A percentile compares a stretch with the other conserved stretches of the same genome.
Evolutionary conservation across 1,140 invertebrate genomes (phyloP).

Genomic region (Zeugodacus cucurbitae): DNA sequence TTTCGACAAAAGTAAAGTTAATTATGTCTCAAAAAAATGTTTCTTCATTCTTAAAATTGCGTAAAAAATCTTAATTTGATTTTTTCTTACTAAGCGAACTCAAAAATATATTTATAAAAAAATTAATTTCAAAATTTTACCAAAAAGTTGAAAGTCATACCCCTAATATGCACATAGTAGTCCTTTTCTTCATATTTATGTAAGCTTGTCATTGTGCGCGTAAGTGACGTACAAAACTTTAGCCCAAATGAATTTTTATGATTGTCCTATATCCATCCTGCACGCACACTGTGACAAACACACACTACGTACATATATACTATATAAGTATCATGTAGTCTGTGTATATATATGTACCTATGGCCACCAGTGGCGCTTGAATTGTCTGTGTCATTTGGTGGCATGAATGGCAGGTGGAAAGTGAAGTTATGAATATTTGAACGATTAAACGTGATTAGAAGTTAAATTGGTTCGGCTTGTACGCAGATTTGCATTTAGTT

Average conservation of each 20-base stretch:
- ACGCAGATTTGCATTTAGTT: neutral
- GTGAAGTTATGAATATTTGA: constrained; percentile 32
- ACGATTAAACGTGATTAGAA: constrained; percentile 38
- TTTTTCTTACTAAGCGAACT: no score
- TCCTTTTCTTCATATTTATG: neutral
- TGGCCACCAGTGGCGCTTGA: no score
- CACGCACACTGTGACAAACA: no score
- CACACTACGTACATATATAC: no score
- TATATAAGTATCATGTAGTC: no score
- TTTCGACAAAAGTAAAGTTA: no score
- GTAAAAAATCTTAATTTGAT: no score
- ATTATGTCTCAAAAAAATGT: no score
- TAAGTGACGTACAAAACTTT: neutral
- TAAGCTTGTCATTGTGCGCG: neutral
- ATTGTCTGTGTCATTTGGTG: constrained; percentile 2
- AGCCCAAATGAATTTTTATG: neutral
- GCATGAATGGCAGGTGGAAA: constrained; percentile 2
- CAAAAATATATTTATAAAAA: no score
- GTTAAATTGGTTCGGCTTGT: neutral
- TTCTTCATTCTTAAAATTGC: no score
- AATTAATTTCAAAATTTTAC: neutral
- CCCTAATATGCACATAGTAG: neutral
- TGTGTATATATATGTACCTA: no score
- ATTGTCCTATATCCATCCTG: neutral
- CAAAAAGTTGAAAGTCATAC: neutral